phyloP scores from a whole-genome alignment of 1,140 invertebrate genomes.

The Belonocnema kinseyi region DNA sequence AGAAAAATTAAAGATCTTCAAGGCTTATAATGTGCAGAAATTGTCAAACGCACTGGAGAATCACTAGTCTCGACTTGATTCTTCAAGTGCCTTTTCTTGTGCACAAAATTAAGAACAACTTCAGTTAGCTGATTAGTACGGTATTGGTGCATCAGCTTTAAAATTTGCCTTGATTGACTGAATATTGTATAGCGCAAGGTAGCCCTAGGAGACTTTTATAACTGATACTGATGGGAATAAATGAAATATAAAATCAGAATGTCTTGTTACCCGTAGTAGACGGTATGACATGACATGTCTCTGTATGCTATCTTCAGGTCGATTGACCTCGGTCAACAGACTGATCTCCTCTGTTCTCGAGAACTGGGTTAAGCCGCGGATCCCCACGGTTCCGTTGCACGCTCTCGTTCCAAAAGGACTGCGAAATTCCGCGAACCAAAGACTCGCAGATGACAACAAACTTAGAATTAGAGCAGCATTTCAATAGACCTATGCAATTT shows the following conservation, averaged over 20 bases:
- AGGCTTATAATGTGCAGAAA: too few relatives aligned
- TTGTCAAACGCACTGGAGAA: too few relatives aligned
- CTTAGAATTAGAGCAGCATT: conserved; percentile 15
- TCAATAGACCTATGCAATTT: conserved; percentile 13
- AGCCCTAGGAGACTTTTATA: not conserved
- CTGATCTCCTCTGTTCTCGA: conserved; percentile 18
- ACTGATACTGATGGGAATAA: not conserved
- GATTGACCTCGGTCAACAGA: conserved; percentile 22
- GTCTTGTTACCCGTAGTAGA: not conserved
- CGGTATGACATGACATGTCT: not conserved
- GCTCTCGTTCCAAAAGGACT: conserved; percentile 19
- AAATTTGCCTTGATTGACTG: not conserved
- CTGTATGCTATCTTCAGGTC: conserved; percentile 8
- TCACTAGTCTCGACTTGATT: too few relatives aligned
- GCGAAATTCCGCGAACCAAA: conserved; percentile 27
- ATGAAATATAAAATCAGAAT: not conserved
- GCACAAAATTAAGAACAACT: too few relatives aligned
- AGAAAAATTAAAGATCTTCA: too few relatives aligned
- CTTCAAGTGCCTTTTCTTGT: too few relatives aligned
- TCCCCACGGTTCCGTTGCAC: conserved; percentile 18
- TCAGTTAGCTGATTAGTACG: too few relatives aligned
- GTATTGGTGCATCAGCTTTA: not conserved
- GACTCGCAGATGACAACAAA: conserved; percentile 24
- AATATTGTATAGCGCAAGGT: not conserved
- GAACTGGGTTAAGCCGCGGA: conserved; percentile 24